Evolutionary conservation across 1,140 invertebrate species (phyloP).

Genomic region (Sycophaga agraensis): DNA sequence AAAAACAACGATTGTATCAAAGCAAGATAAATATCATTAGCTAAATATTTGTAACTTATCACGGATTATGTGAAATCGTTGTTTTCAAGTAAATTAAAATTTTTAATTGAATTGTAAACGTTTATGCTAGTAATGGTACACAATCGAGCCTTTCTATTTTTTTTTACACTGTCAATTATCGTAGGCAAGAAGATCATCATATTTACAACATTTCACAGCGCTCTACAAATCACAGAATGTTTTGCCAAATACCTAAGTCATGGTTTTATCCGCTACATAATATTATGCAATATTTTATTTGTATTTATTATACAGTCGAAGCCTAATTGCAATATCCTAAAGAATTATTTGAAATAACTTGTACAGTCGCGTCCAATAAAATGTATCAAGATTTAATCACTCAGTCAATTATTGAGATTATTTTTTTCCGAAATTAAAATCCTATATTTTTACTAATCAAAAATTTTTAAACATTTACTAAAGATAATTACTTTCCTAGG

Average conservation of each 20-base stretch:
- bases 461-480: too few species aligned
- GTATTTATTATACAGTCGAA: constrained; percentile 8
- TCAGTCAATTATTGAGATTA: neutral
- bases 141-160: neutral
- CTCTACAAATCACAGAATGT: neutral
- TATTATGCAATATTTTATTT: neutral
- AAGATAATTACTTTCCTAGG: too few species aligned
- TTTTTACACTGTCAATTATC: neutral
- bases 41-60: neutral
- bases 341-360: constrained; percentile 29
- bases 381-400: constrained; percentile 20
- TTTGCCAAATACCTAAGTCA: constrained; percentile 2
- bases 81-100: constrained; percentile 18
- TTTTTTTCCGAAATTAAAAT: too few species aligned
- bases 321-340: constrained; percentile 5
- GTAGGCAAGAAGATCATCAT: neutral
- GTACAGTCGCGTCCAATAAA: constrained; percentile 29
- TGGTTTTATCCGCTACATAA: constrained; percentile 1
- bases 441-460: neutral
- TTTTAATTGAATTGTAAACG: constrained; percentile 10
- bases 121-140: neutral
- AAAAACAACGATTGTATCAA: constrained; percentile 1
- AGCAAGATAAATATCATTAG: constrained; percentile 8
- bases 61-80: constrained; percentile 2
- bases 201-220: constrained; percentile 10